Evolutionary conservation across 2,113 vertebrate genomes (phyloP), one percentile per base, ranked within the genome.

Genomic region (Eurystomus gularis): DNA sequence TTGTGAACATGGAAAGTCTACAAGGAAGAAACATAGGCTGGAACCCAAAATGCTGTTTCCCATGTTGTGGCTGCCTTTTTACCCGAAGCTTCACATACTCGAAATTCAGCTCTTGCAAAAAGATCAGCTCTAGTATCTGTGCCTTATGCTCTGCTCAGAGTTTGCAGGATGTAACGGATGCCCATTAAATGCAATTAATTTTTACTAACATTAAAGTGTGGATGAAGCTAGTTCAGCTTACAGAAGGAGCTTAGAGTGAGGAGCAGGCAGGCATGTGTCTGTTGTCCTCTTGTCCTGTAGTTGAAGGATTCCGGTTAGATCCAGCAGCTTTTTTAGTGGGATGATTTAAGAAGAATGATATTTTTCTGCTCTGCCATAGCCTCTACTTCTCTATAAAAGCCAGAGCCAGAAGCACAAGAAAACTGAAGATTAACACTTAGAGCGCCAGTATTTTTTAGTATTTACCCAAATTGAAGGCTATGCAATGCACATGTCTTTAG

Each of bases 391-490:
- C 33, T 40, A 11, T 44, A 55, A 93, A 93, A 73, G 15, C 20
- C 54, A 55, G 64, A 73, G 51, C 23, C 71, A 86, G 55, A 76
- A 73, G 65, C 35, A 65, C 37, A 44, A 65, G 33, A 66, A 7
- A 42, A 57, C 33, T 0, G 0, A 73, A 51, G 29, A 66, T 93
- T 96, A 97, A 95, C 93, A 0, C 92, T 92, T 75, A 29, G 20
- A 73, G 23, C 44, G 71, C 85, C 77, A 55, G 33, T 88, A 31
- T 55, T n/a, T 60, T 95, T 88, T 39, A 75, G 29, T 29, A 28
- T 48, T 80, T 78, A 86, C 66, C 18, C 42, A 88, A 86, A 92
- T 8, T 54, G 76, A 88, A 93, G 85, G 82, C 76, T 92, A 11
- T 3, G 2, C 23, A n/a, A 3, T 28, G 31, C 31, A 39, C 9